Conservation (phyloP, 2,797 vertebrate species). For the Spatula clypeata region DNA sequence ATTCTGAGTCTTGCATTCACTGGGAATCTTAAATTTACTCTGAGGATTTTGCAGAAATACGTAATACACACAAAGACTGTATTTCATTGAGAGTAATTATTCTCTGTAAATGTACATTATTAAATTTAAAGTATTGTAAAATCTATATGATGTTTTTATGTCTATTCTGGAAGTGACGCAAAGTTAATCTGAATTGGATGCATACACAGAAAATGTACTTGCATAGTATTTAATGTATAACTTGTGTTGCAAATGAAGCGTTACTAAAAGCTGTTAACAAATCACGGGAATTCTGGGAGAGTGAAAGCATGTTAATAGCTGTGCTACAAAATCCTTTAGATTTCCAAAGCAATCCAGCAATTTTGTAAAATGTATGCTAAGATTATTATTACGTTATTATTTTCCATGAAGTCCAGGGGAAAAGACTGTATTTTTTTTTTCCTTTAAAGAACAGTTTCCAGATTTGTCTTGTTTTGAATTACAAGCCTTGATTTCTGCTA, state of each 20-base stretch:
- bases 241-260: constrained; percentile 33
- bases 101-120: constrained; percentile 58
- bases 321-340: constrained; percentile 27
- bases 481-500: constrained; percentile 79
- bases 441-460: constrained; percentile 65
- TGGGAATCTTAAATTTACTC: constrained; percentile 38
- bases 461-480: constrained; percentile 79
- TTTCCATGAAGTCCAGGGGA: constrained; percentile 53
- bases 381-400: neutral
- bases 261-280: constrained; percentile 47
- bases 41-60: constrained; percentile 60
- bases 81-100: constrained; percentile 42
- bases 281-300: constrained; percentile 3
- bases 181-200: constrained; percentile 33
- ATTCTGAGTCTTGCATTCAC: constrained; percentile 52
- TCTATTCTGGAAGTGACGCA: constrained; percentile 29
- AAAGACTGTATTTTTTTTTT: constrained; percentile 65
- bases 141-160: constrained; percentile 9
- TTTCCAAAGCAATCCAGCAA: constrained; percentile 47
- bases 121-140: constrained; percentile 59
- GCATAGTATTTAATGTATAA: constrained; percentile 27
- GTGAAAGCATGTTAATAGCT: constrained; percentile 40
- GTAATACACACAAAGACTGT: constrained; percentile 61
- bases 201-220: constrained; percentile 55
- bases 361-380: constrained; percentile 50